These are phyloP conservation scores for Ostrea edulis DNA, from an alignment of 1,140 invertebrate species.

Conservation along the genomic window DNA sequence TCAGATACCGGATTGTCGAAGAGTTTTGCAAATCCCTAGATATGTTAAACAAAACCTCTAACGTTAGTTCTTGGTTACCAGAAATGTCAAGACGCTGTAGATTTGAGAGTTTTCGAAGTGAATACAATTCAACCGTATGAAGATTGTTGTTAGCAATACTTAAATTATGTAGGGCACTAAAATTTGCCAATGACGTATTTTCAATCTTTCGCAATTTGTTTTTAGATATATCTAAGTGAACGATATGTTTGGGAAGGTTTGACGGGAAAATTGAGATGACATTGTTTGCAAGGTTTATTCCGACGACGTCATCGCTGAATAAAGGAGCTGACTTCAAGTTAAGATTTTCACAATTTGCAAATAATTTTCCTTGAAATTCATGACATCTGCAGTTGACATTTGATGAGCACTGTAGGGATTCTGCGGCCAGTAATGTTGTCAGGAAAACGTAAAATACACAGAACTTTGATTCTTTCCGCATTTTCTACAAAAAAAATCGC, in stretches of 20 bases:
- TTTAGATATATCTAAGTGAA: neutral
- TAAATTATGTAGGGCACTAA: neutral
- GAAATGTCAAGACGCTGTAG: conserved; percentile 13
- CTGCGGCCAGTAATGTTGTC: neutral
- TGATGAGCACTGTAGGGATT: neutral
- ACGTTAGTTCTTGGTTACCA: neutral
- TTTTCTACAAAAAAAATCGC: too few relatives aligned
- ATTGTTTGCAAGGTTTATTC: neutral
- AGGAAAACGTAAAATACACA: neutral
- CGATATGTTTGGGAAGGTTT: neutral
- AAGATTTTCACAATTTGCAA: conserved; percentile 8
- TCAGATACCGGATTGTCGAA: neutral
- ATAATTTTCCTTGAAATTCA: neutral
- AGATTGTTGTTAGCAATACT: neutral
- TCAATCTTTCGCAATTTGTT: neutral
- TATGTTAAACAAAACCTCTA: conserved; percentile 15
- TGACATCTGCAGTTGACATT: neutral
- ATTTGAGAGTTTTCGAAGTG: neutral
- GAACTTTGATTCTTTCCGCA: too few relatives aligned
- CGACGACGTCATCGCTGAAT: neutral
- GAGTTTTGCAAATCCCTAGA: neutral
- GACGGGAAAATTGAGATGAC: neutral
- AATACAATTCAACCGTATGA: neutral
- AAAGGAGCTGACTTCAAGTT: neutral
- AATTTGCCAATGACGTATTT: neutral